phyloP scores from a whole-genome alignment of 2,797 vertebrate genomes.

The Ispidina lecontei region DNA sequence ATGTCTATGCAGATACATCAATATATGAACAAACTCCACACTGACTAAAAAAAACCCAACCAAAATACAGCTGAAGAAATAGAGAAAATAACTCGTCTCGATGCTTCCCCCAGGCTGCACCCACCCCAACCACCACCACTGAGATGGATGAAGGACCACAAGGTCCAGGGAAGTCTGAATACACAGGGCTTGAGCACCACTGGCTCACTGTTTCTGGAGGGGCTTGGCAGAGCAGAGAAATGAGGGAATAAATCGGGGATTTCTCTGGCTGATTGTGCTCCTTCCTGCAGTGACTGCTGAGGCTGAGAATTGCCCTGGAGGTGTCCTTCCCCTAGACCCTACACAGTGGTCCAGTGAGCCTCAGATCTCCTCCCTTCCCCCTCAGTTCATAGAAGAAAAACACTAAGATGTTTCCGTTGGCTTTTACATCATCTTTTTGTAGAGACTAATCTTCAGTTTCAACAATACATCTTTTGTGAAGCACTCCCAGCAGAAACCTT shows the following conservation, averaged over 20 bases:
- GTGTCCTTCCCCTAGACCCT: not conserved
- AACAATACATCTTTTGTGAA: conserved; percentile 73
- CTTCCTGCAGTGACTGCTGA: not conserved
- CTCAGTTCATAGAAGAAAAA: conserved; percentile 65
- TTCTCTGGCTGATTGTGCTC: not conserved
- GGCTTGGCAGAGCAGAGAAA: not conserved
- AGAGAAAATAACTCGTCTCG: not conserved
- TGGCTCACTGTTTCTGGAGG: not conserved
- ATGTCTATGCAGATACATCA: not conserved
- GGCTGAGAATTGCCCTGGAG: not conserved
- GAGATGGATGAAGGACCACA: not conserved
- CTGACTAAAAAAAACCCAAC: not conserved
- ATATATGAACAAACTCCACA: not conserved
- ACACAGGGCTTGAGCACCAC: not conserved
- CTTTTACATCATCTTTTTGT: conserved; percentile 66
- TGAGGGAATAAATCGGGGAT: not conserved
- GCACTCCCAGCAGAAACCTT: conserved; percentile 66
- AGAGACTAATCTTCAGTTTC: conserved; percentile 54
- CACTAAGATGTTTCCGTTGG: conserved; percentile 63
- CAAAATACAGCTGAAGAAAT: not conserved
- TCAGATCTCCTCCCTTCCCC: conserved; percentile 33
- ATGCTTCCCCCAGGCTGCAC: not conserved
- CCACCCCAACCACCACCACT: not conserved
- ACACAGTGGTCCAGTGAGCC: conserved; percentile 41
- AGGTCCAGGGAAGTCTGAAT: not conserved